Evolutionary conservation across 2,888 invertebrate species (phyloP).

Genomic region (Heliconius hortense): DNA sequence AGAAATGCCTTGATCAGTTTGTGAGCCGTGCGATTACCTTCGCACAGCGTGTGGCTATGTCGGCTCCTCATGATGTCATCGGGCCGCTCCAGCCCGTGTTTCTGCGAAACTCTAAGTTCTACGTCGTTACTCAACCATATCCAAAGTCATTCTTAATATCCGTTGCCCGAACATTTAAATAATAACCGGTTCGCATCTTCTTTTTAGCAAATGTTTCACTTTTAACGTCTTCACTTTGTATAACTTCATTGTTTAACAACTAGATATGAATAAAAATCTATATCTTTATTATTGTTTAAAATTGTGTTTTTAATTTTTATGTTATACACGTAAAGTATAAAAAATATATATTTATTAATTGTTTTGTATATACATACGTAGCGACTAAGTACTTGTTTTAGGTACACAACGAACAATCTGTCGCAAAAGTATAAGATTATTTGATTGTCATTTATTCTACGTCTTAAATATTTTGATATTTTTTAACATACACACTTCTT

Average conservation of each 20-base stretch:
- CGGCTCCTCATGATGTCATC: conserved; percentile 71
- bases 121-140: conserved; percentile 67
- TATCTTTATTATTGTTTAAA: neutral
- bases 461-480: no score
- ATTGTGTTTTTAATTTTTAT: neutral
- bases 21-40: conserved; percentile 49
- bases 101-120: conserved; percentile 72
- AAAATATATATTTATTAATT: neutral
- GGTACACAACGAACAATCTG: neutral
- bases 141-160: conserved; percentile 58
- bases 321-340: neutral
- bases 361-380: neutral
- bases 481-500: neutral
- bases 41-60: conserved; percentile 62
- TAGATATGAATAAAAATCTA: neutral
- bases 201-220: conserved; percentile 47
- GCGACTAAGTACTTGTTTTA: neutral
- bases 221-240: conserved; percentile 44
- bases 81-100: conserved; percentile 61
- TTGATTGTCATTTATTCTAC: neutral
- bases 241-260: conserved; percentile 10
- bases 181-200: conserved; percentile 67
- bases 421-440: neutral
- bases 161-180: conserved; percentile 60
- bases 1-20: conserved; percentile 31